Evolutionary conservation across 2,888 invertebrate genomes (phyloP).

Genomic region (Anagyrus pseudococci): DNA sequence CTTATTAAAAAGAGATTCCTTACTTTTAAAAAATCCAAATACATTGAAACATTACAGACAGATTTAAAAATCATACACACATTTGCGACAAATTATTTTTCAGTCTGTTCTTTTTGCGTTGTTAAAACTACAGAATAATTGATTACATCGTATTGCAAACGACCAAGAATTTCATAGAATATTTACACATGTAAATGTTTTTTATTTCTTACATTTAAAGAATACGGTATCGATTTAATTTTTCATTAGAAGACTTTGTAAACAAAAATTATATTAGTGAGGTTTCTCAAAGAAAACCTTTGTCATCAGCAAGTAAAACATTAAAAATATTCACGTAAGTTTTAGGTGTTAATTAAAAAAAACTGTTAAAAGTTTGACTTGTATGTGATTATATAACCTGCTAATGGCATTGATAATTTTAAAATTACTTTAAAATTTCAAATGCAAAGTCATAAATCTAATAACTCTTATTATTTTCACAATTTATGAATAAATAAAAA

Average conservation of each 20-base stretch:
- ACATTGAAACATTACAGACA: slow-evolving; percentile 34
- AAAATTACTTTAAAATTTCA: background rate
- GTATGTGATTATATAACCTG: too few relatives aligned
- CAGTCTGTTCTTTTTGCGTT: slow-evolving; percentile 39
- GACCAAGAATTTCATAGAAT: slow-evolving; percentile 33
- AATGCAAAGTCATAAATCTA: background rate
- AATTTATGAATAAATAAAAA: background rate
- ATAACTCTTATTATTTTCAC: background rate
- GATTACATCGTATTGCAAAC: slow-evolving; percentile 32
- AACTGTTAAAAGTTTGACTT: background rate
- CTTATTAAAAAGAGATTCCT: slow-evolving; percentile 13
- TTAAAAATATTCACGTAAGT: slow-evolving; percentile 20
- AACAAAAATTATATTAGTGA: slow-evolving; percentile 20
- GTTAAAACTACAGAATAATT: slow-evolving; percentile 34
- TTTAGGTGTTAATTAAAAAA: slow-evolving; percentile 10
- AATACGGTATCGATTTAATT: slow-evolving; percentile 26
- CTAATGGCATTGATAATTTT: background rate
- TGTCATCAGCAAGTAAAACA: slow-evolving; percentile 1
- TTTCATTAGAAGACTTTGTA: slow-evolving; percentile 18
- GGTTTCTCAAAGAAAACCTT: slow-evolving; percentile 24
- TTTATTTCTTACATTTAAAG: slow-evolving; percentile 22
- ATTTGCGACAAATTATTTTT: slow-evolving; percentile 33
- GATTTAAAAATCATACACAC: slow-evolving; percentile 33
- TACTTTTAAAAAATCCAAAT: slow-evolving; percentile 24
- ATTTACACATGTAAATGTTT: slow-evolving; percentile 32